phyloP scores from a whole-genome alignment of 2,113 vertebrate genomes.

The Pungitius pungitius region DNA sequence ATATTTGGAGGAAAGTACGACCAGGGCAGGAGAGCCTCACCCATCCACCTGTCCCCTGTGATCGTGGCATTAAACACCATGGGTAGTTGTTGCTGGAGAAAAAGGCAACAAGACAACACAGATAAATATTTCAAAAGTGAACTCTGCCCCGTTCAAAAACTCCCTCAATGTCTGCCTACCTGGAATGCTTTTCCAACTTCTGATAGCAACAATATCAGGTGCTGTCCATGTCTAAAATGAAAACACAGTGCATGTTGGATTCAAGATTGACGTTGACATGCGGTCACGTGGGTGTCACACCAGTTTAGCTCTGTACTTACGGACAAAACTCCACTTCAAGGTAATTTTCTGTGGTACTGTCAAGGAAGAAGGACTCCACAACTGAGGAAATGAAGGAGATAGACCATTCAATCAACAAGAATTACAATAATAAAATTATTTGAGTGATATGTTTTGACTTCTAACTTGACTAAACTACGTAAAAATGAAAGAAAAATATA shows the following conservation, averaged over 20 bases:
- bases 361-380: slow-evolving; percentile 93
- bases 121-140: background rate
- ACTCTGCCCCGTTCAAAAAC: background rate
- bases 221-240: slow-evolving; percentile 87
- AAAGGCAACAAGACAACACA: slow-evolving; percentile 4
- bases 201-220: slow-evolving; percentile 89
- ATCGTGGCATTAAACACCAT: slow-evolving; percentile 73
- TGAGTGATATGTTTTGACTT: slow-evolving; percentile 8
- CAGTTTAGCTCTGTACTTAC: slow-evolving; percentile 79
- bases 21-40: slow-evolving; percentile 75
- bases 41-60: slow-evolving; percentile 70
- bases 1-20: slow-evolving; percentile 78
- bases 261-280: background rate
- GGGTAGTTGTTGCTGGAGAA: slow-evolving; percentile 79
- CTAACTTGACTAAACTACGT: slow-evolving; percentile 11
- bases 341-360: slow-evolving; percentile 85
- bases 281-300: background rate
- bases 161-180: slow-evolving; percentile 76
- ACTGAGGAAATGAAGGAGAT: slow-evolving; percentile 74
- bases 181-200: slow-evolving; percentile 86
- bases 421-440: slow-evolving; percentile 31
- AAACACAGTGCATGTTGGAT: slow-evolving; percentile 2
- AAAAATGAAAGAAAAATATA: slow-evolving; percentile 34
- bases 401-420: slow-evolving; percentile 1
- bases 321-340: slow-evolving; percentile 94